Evolutionary conservation across 2,113 vertebrate genomes (phyloP).

Genomic region (Pristiophorus japonicus): DNA sequence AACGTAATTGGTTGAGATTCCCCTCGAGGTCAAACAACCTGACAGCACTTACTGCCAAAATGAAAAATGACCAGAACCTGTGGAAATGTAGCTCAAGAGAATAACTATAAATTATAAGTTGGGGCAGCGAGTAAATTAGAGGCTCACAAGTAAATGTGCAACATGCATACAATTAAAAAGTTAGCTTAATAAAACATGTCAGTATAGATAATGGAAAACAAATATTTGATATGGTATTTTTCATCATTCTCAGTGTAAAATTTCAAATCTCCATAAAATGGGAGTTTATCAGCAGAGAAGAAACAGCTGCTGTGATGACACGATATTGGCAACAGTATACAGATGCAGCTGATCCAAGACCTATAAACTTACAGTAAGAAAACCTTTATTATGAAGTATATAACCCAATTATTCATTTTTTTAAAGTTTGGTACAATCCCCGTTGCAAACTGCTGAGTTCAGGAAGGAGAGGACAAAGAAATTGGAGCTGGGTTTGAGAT

Average conservation of each 20-base stretch:
- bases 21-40: no score
- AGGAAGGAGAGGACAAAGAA: neutral
- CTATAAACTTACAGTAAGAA: neutral
- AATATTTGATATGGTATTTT: no score
- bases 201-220: neutral
- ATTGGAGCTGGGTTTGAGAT: neutral
- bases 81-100: neutral
- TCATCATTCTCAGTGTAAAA: no score
- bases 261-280: no score
- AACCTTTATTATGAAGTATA: neutral
- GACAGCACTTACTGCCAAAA: neutral
- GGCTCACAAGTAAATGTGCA: neutral
- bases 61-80: neutral
- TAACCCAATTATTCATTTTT: neutral
- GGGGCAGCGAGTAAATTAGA: neutral
- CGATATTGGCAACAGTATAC: no score
- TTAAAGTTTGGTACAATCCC: neutral
- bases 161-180: neutral
- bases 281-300: no score
- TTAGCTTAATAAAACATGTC: neutral
- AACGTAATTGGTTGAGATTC: no score
- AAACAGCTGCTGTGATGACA: no score
- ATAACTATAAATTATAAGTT: neutral
- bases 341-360: neutral
- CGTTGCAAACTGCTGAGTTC: neutral